phyloP scores from a whole-genome alignment of 2,888 invertebrate genomes.

The Pachydiplax longipennis region DNA sequence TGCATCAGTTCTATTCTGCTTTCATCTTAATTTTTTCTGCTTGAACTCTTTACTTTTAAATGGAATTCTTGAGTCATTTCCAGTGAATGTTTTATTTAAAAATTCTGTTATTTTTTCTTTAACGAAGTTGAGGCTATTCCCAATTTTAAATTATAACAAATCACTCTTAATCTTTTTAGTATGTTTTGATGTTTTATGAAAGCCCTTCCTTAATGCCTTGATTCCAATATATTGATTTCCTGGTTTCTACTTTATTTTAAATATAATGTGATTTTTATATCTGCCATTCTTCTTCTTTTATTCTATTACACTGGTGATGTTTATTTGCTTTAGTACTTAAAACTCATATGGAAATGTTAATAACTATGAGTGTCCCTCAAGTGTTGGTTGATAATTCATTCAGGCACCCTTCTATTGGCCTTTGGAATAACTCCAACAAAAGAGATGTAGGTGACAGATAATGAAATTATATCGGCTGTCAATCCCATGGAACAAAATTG shows the following conservation, averaged over 20 bases:
- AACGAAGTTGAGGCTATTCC: not conserved
- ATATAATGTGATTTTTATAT: not conserved
- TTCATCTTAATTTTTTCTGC: not conserved
- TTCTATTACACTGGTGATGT: not conserved
- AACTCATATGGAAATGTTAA: not conserved
- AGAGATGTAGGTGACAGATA: not conserved
- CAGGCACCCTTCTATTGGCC: not conserved
- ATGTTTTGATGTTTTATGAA: too few species aligned
- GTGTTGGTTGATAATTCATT: not conserved
- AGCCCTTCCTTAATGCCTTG: not conserved
- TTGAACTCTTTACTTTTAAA: too few species aligned
- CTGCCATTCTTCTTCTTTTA: not conserved
- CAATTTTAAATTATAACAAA: not conserved
- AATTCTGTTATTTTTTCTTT: not conserved
- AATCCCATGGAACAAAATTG: not conserved
- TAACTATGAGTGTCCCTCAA: not conserved
- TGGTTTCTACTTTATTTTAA: not conserved
- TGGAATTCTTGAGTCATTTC: not conserved
- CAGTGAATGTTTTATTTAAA: not conserved
- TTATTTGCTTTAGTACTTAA: not conserved
- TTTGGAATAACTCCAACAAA: not conserved
- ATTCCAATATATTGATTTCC: not conserved
- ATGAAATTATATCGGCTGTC: not conserved
- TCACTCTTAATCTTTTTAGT: not conserved
- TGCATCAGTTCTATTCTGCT: not conserved